Base-by-base conservation (phyloP, 1,140 invertebrate species). In the Ridgeia piscesae region DNA sequence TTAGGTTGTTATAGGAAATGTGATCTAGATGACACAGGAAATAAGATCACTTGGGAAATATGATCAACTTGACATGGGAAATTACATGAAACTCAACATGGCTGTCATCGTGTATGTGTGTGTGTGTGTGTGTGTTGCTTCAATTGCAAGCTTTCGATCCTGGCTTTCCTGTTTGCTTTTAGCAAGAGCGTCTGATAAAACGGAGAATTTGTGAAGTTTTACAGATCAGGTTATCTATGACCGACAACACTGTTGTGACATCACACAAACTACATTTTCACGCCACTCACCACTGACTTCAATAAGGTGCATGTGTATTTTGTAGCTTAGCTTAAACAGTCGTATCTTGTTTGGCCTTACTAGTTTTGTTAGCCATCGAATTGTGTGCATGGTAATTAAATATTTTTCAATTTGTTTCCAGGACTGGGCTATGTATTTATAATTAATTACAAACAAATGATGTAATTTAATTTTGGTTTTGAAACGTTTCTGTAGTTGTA, bases 21-120 rank as follows among this genome's bases (percentile, higher is more conserved):
- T 77, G 58, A 77, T 17, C 58, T 27, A 27, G 8, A 14, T 77
- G 2, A 11, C 58, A 77, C 27, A 77, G 58, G 17, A 77, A 21
- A 77, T 77, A 21, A 14, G 27, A 21, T 77, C 42, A 42, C 11
- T 4, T 42, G 42, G 42, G 42, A 42, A 77, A 77, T 17, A 77
- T 77, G 27, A 21, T 77, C 58, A 77, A 2, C 27, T 77, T 77
- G 17, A 27, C 58, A 77, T 21, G 58, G 27, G 58, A 77, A 77
- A 77, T 77, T 27, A 77, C 27, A 21, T 21, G 58, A 77, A 77
- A 77, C 58, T 77, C 2, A 77, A 77, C 4, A 21, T 77, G 58
- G 58, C 58, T 77, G 58, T 77, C 58, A 35, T 33, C 92, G 34
- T 91, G 77, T 92, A 34, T 90, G 31, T 90, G 89, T 90, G 89